Percentiles rank a stretch among this genome's conserved stretches.
Evolutionary conservation across 2,888 invertebrate species (phyloP).

Genomic region (Machimus atricapillus): DNA sequence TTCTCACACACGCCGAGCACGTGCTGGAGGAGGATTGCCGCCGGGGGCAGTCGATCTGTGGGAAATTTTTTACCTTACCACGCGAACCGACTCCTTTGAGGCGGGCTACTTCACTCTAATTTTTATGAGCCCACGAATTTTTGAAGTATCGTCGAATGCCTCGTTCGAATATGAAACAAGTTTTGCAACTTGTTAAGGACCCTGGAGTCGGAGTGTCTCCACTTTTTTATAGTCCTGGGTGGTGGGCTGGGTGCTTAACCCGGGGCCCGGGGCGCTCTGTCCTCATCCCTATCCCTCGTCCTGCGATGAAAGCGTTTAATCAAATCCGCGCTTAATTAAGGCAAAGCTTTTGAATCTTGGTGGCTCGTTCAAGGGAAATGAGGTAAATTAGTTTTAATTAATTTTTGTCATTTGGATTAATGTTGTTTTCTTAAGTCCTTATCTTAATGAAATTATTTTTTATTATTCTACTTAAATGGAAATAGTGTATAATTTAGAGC

Average conservation of each 20-base stretch:
- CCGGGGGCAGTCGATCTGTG: not conserved
- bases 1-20: conserved; percentile 62
- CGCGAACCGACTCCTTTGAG: not conserved
- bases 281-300: not conserved
- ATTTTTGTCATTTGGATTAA: conserved; percentile 26
- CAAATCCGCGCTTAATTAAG: not conserved
- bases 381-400: not conserved
- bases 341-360: not conserved
- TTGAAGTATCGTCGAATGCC: not conserved
- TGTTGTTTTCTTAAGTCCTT: conserved; percentile 5
- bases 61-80: not conserved
- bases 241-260: not conserved
- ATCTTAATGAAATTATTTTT: conserved; percentile 14
- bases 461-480: no score
- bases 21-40: conserved; percentile 51
- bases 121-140: not conserved
- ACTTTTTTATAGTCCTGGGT: not conserved
- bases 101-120: not conserved
- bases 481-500: not conserved
- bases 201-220: not conserved
- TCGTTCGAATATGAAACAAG: conserved; percentile 21
- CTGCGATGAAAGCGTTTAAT: not conserved
- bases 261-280: not conserved
- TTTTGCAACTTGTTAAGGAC: conserved; percentile 33
- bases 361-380: not conserved